These are phyloP conservation scores for Crotalus viridis DNA, from an alignment of 2,113 vertebrate genomes.

Conservation along the genomic window DNA sequence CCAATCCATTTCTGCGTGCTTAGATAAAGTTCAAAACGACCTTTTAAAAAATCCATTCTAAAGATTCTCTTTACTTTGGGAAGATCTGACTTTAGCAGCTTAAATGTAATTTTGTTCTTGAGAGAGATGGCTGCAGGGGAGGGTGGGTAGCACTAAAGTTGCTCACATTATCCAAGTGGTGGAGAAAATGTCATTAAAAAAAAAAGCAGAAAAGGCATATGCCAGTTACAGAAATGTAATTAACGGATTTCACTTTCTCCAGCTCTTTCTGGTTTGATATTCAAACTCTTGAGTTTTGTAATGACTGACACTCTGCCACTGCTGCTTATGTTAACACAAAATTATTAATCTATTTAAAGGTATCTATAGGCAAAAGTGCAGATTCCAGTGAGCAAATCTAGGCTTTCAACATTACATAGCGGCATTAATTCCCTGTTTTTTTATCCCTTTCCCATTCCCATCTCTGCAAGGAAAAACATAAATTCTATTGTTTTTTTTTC, in stretches of 20 bases:
- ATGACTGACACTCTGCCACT: conserved; percentile 27
- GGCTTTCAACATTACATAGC: not conserved
- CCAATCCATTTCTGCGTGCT: conserved; percentile 34
- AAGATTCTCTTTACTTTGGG: conserved; percentile 67
- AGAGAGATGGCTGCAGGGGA: conserved; percentile 40
- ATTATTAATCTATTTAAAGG: conserved; percentile 41
- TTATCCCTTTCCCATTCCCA: not conserved
- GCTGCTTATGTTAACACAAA: conserved; percentile 42
- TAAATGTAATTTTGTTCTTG: conserved; percentile 67
- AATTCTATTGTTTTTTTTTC: not conserved
- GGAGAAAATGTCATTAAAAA: conserved; percentile 61
- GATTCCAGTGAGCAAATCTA: conserved; percentile 17
- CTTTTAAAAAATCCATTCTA: conserved; percentile 72
- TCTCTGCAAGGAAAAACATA: not conserved
- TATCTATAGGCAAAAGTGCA: conserved; percentile 31
- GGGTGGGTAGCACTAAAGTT: not conserved
- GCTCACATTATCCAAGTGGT: conserved; percentile 54
- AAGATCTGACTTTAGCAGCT: conserved; percentile 64
- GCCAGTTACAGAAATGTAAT: conserved; percentile 44
- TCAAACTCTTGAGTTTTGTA: conserved; percentile 34
- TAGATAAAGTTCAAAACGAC: conserved; percentile 70
- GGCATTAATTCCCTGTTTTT: not conserved
- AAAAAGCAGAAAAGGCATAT: conserved; percentile 51
- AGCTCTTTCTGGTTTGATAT: conserved; percentile 51
- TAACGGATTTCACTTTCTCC: conserved; percentile 43